These are phyloP conservation scores for Larimichthys polyactis DNA, from an alignment of 2,113 vertebrate genomes.

Conservation along the genomic window DNA sequence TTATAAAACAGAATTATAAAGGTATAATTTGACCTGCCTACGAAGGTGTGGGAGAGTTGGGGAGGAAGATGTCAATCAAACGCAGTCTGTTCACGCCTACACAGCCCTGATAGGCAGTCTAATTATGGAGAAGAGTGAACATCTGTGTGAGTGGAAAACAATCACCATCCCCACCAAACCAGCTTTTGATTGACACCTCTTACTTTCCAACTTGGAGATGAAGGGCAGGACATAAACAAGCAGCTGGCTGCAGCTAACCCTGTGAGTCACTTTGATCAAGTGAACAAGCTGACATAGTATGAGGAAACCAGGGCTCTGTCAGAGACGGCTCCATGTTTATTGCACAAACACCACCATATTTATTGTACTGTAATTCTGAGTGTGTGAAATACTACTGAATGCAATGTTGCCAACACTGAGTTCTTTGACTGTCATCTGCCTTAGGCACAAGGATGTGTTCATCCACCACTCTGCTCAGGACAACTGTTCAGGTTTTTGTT, in stretches of 20 bases:
- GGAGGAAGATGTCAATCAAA: neutral
- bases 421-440: too few species aligned
- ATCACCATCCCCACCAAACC: neutral
- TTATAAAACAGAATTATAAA: neutral
- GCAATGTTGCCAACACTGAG: too few species aligned
- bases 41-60: neutral
- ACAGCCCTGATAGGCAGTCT: neutral
- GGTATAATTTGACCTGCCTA: neutral
- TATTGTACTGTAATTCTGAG: neutral
- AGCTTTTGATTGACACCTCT: neutral
- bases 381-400: too few species aligned
- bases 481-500: too few species aligned
- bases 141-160: neutral
- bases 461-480: too few species aligned
- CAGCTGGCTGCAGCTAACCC: neutral
- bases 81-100: neutral
- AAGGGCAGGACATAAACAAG: neutral
- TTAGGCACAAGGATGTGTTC: too few species aligned
- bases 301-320: too few species aligned
- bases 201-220: neutral
- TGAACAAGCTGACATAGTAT: too few species aligned
- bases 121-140: neutral
- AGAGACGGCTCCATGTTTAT: too few species aligned
- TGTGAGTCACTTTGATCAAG: too few species aligned
- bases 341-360: neutral